Percentiles rank a stretch among this genome's conserved stretches.
These are phyloP conservation scores for Drosophila demipolita DNA, from an alignment of 2,888 invertebrate genomes.

Conservation along the genomic window DNA sequence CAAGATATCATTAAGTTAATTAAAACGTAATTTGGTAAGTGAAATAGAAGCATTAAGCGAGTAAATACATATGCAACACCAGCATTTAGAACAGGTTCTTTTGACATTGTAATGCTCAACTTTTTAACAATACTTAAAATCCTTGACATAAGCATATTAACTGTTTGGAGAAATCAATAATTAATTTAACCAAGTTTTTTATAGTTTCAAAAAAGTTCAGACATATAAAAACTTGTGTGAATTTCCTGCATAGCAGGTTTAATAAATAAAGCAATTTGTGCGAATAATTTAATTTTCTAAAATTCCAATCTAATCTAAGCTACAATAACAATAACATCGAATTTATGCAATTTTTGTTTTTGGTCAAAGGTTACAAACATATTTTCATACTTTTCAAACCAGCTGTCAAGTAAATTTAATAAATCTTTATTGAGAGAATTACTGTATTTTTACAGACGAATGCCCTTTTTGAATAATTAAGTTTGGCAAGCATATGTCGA, in stretches of 20 bases:
- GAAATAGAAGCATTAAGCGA: slow-evolving; percentile 1
- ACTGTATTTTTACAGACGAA: not conserved
- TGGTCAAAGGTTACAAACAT: not conserved
- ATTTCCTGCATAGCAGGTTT: slow-evolving; percentile 20
- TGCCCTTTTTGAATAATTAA: not conserved
- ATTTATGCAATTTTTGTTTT: not conserved
- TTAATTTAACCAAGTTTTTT: not conserved
- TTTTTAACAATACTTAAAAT: slow-evolving; percentile 33
- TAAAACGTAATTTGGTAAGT: slow-evolving; percentile 42
- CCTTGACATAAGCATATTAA: slow-evolving; percentile 46
- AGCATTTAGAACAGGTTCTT: slow-evolving; percentile 40
- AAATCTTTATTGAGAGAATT: not conserved
- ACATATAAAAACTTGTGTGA: not conserved
- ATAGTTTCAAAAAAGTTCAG: too few species aligned
- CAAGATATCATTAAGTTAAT: slow-evolving; percentile 44
- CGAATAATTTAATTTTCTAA: not conserved
- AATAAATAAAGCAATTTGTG: not conserved
- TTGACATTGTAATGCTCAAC: slow-evolving; percentile 33
- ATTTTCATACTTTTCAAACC: not conserved
- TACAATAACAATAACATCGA: too few species aligned
- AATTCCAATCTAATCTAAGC: too few species aligned
- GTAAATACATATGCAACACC: not conserved
- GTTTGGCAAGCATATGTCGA: not conserved
- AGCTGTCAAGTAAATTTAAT: not conserved
- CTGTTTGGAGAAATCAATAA: slow-evolving; percentile 32